phyloP scores from a whole-genome alignment of 2,113 vertebrate species.

The Brevimyrus niger region DNA sequence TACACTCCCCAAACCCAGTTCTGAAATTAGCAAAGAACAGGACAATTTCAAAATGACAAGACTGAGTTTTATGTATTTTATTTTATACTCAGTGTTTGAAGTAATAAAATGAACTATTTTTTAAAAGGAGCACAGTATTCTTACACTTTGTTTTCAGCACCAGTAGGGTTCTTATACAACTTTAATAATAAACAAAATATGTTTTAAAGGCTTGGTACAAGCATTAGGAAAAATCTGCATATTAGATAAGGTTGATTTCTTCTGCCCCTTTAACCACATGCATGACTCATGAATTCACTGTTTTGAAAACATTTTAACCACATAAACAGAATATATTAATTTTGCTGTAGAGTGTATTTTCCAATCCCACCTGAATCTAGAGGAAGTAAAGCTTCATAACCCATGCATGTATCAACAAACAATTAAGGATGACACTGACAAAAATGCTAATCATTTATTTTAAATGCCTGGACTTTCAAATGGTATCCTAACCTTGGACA shows the following conservation, averaged over 20 bases:
- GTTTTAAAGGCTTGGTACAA: slow-evolving; percentile 14
- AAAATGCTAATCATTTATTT: not conserved
- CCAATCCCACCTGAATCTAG: not conserved
- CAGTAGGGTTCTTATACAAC: slow-evolving; percentile 15
- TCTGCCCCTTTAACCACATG: slow-evolving; percentile 7
- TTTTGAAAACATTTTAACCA: not conserved
- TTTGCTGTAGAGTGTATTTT: not conserved
- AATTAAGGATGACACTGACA: slow-evolving; percentile 4
- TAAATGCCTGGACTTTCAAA: slow-evolving; percentile 8
- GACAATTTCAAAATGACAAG: not conserved
- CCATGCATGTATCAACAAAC: slow-evolving; percentile 11
- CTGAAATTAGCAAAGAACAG: not conserved
- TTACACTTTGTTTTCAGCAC: slow-evolving; percentile 15
- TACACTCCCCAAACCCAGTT: not conserved
- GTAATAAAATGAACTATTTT: slow-evolving; percentile 8
- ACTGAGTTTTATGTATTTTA: not conserved
- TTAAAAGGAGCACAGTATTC: slow-evolving; percentile 13
- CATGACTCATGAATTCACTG: slow-evolving; percentile 2
- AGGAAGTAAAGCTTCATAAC: slow-evolving; percentile 14
- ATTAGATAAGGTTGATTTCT: not conserved
- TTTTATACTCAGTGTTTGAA: slow-evolving; percentile 21
- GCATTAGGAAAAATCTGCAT: slow-evolving; percentile 12
- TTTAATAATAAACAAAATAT: slow-evolving; percentile 8
- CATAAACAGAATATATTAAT: not conserved
- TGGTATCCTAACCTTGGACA: not conserved